Conservation (phyloP, 2,888 invertebrate genomes). For the Erebia aethiops region DNA sequence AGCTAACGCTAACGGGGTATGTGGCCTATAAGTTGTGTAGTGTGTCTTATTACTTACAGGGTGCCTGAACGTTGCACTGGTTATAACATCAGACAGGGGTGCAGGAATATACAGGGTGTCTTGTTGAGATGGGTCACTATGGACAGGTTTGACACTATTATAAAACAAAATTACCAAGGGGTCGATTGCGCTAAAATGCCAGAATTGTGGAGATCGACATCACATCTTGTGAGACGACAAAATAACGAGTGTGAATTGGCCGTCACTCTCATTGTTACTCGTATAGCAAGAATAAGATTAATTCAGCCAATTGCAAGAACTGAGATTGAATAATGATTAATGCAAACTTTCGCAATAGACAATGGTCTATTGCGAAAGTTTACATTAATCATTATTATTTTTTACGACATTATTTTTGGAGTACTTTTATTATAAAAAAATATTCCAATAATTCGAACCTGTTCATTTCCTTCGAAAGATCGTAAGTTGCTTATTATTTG, state of each 20-base stretch:
- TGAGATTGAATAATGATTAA: too few species aligned
- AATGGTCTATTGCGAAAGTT: too few species aligned
- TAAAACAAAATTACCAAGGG: neutral
- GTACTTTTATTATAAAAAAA: neutral
- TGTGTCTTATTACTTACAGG: conserved; percentile 14
- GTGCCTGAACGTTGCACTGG: conserved; percentile 12
- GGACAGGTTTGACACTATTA: conserved; percentile 17
- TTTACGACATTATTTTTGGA: too few species aligned
- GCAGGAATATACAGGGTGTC: conserved; percentile 17
- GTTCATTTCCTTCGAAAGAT: conserved; percentile 8
- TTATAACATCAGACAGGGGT: conserved; percentile 18
- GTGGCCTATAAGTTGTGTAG: conserved; percentile 10
- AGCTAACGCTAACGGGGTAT: neutral
- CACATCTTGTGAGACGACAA: too few species aligned
- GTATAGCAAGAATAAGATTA: too few species aligned
- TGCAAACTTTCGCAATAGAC: too few species aligned
- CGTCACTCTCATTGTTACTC: too few species aligned
- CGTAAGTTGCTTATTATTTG: neutral
- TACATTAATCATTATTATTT: too few species aligned
- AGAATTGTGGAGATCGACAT: too few species aligned
- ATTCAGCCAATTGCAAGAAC: too few species aligned
- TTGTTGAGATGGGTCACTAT: conserved; percentile 17
- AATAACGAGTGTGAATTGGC: too few species aligned
- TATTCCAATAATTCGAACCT: neutral
- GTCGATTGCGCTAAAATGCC: too few species aligned